phyloP scores from a whole-genome alignment of 1,140 invertebrate species.

The Adelges cooleyi region DNA sequence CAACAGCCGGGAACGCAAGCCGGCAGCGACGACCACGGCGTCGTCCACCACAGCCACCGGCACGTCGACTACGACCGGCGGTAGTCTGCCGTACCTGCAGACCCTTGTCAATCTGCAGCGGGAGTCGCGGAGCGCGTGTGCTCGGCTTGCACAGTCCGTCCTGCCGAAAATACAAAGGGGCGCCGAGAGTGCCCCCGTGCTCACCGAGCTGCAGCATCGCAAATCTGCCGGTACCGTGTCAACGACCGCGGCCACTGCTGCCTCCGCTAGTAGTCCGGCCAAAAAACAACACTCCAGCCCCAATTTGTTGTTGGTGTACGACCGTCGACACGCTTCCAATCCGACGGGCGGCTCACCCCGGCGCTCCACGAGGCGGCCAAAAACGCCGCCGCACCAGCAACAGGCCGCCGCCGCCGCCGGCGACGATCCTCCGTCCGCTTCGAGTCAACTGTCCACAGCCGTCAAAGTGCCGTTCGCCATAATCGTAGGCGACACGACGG shows the following conservation, averaged over 20 bases:
- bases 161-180: not conserved
- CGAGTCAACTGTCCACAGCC: too few relatives aligned
- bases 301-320: conserved; percentile 6
- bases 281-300: conserved; percentile 23
- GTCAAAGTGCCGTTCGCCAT: conserved; percentile 4
- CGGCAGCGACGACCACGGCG: not conserved
- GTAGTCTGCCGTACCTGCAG: conserved; percentile 32
- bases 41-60: not conserved
- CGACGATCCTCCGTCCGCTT: too few relatives aligned
- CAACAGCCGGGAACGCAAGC: conserved; percentile 32
- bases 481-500: conserved; percentile 21
- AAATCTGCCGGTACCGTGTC: too few relatives aligned
- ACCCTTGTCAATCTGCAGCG: conserved; percentile 22
- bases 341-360: conserved; percentile 1
- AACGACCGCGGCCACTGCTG: not conserved
- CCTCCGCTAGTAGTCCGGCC: not conserved
- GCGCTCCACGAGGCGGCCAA: not conserved
- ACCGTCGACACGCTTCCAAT: conserved; percentile 4
- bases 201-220: not conserved
- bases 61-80: not conserved
- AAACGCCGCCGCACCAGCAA: conserved; percentile 3
- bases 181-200: not conserved
- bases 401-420: not conserved
- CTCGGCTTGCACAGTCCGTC: conserved; percentile 14
- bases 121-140: conserved; percentile 17